Evolutionary conservation across 1,140 invertebrate genomes (phyloP).

Genomic region (Drosophila suzukii): DNA sequence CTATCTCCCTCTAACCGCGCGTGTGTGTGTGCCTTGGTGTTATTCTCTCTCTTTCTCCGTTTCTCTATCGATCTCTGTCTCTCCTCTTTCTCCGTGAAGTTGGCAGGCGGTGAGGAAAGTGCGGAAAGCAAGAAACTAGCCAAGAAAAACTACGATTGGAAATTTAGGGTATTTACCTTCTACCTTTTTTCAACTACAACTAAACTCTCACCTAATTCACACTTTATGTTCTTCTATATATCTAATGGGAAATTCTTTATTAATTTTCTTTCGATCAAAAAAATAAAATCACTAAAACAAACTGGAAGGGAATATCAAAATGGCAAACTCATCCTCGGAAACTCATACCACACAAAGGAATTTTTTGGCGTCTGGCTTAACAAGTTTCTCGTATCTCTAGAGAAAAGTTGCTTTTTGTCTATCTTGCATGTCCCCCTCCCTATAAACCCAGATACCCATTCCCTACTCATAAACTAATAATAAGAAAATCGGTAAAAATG

Average conservation of each 20-base stretch:
- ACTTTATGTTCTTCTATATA: constrained; percentile 44
- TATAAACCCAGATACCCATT: not conserved
- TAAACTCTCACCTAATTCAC: constrained; percentile 50
- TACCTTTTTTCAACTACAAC: constrained; percentile 35
- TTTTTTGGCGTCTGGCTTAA: constrained; percentile 33
- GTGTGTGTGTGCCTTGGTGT: constrained; percentile 47
- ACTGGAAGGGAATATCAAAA: constrained; percentile 15
- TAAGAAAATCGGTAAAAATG: not conserved
- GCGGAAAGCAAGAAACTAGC: constrained; percentile 85
- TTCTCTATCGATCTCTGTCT: constrained; percentile 32
- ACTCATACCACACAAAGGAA: constrained; percentile 33
- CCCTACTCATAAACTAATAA: constrained; percentile 31
- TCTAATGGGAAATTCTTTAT: constrained; percentile 40
- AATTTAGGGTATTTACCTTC: constrained; percentile 89
- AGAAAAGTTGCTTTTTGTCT: constrained; percentile 32
- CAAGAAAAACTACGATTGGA: constrained; percentile 91
- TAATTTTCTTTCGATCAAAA: constrained; percentile 34
- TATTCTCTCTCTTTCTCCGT: constrained; percentile 49
- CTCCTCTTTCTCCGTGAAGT: constrained; percentile 47
- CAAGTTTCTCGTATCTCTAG: constrained; percentile 26
- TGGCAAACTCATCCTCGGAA: constrained; percentile 37
- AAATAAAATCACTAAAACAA: constrained; percentile 25
- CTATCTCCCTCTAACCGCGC: constrained; percentile 37
- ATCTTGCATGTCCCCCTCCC: constrained; percentile 29
- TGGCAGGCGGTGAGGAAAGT: constrained; percentile 86